phyloP scores from a whole-genome alignment of 2,113 vertebrate species.

The Meles meles region DNA sequence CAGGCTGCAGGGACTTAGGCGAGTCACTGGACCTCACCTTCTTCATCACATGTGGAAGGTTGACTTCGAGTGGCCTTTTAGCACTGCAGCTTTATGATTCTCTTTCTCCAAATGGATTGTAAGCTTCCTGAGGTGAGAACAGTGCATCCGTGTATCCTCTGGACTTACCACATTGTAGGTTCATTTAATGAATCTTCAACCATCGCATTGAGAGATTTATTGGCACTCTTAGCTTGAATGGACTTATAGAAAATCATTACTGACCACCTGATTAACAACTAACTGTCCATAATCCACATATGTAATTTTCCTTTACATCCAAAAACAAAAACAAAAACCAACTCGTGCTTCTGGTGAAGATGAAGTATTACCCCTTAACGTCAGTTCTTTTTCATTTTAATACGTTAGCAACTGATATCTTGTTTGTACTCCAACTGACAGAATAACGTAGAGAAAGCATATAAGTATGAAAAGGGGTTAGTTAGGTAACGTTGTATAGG shows the following conservation, averaged over 20 bases:
- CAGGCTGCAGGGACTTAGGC: not conserved
- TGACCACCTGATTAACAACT: conserved; percentile 58
- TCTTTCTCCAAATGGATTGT: not conserved
- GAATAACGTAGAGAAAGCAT: conserved; percentile 85
- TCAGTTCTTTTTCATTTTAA: conserved; percentile 80
- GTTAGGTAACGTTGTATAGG: conserved; percentile 90
- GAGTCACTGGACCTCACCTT: not conserved
- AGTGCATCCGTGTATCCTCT: not conserved
- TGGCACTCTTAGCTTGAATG: conserved; percentile 52
- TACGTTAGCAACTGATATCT: conserved; percentile 86
- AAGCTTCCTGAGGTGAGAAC: conserved; percentile 40
- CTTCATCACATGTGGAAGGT: not conserved
- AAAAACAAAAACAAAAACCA: conserved; percentile 38
- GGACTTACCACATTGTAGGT: not conserved
- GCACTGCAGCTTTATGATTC: not conserved
- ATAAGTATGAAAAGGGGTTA: conserved; percentile 86
- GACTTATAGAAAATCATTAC: conserved; percentile 66
- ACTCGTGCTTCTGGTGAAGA: conserved; percentile 75
- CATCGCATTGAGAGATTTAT: conserved; percentile 21
- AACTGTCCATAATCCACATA: conserved; percentile 60
- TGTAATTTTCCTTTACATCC: conserved; percentile 75
- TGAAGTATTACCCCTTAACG: conserved; percentile 78
- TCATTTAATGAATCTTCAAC: conserved; percentile 50
- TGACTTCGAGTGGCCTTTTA: not conserved
- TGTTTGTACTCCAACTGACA: conserved; percentile 89